Percentiles rank a stretch among this genome's conserved stretches.
Conservation (phyloP, 2,797 vertebrate genomes). For the Spondyliosoma cantharus region DNA sequence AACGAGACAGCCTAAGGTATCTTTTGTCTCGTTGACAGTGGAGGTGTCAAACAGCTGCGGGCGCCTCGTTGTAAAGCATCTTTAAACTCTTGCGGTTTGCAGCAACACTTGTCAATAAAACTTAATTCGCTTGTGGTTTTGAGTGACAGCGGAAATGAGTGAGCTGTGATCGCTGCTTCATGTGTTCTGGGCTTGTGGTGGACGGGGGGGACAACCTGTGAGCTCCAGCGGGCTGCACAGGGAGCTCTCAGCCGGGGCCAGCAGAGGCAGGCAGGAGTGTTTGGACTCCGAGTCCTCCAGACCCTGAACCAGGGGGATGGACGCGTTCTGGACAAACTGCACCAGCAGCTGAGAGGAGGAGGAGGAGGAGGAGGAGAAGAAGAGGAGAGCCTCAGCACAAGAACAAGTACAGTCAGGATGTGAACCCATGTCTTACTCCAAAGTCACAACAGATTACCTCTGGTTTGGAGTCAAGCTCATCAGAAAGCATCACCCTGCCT, state of each 20-base stretch:
- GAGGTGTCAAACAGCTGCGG: not conserved
- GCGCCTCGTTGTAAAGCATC: too few species aligned
- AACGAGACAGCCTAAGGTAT: not conserved
- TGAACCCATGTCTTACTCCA: too few species aligned
- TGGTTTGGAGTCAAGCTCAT: slow-evolving; percentile 99
- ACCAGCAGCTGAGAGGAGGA: slow-evolving; percentile 91
- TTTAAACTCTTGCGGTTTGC: not conserved
- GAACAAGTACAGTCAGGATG: not conserved
- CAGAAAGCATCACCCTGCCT: slow-evolving; percentile 97
- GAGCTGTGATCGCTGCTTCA: not conserved
- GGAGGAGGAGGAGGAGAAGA: slow-evolving; percentile 17
- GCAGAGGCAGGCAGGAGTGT: slow-evolving; percentile 91
- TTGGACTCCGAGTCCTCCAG: slow-evolving; percentile 92
- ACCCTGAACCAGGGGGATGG: slow-evolving; percentile 94
- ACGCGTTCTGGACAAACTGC: slow-evolving; percentile 99
- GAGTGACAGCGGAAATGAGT: not conserved
- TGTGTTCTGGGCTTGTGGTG: not conserved
- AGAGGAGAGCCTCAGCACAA: slow-evolving; percentile 11
- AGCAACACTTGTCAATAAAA: not conserved
- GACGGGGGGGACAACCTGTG: slow-evolving; percentile 84
- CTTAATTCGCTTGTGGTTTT: too few species aligned
- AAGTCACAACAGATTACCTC: slow-evolving; percentile 84
- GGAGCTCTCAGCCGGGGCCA: slow-evolving; percentile 89
- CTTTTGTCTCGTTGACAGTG: not conserved
- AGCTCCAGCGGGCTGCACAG: slow-evolving; percentile 93